Evolutionary conservation across 2,888 invertebrate species (phyloP), one percentile per base, ranked within the genome.

Genomic region (Leptinotarsa tumamoca): DNA sequence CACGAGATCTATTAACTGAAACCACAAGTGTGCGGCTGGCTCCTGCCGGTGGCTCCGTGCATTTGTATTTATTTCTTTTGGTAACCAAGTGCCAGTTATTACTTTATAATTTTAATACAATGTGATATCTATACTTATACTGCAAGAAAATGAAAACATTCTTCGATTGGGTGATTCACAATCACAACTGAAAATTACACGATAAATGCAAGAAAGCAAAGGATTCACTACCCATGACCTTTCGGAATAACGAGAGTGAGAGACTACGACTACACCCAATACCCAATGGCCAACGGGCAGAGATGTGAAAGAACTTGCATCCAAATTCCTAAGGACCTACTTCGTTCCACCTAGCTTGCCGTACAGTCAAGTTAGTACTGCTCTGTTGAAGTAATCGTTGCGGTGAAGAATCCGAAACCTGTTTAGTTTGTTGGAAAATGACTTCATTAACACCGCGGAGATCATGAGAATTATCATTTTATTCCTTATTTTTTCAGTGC

Each of bases 281-380:
- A 27, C 33, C 63, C 63, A 43, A 43, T 43, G 10, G 43, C 43
- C 43, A 27, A 17, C 63, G 10, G 33, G 63, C 63, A 63, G 63
- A 18, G 63, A 63, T 63, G 84, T 84, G 84, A 84, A 84, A 84
- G 83, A 86, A 86, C 84, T 84, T 83, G 85, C 85, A 83, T 84
- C 86, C 83, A 86, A 86, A 87, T 87, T 86, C 87, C 86, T 83
- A 78, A 82, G 85, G 85, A 83, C 84, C 84, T 83, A 70, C 70
- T 61, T 70, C 70, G 58, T 43, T 69, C 76, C 21, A 58, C 14
- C 21, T 70, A 23, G 52, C 76, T 76, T 70, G 76, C 18, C 58
- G 15, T 72, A 15, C 10, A n/a, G 15, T 43, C n/a, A 14, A n/a
- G n/a, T 70, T 49, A 63, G 70, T 51, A 67, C 71, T 33, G 17